A percentile compares a stretch with the other conserved stretches of the same genome.
phyloP scores from a whole-genome alignment of 2,113 vertebrate species.

The Takifugu flavidus region DNA sequence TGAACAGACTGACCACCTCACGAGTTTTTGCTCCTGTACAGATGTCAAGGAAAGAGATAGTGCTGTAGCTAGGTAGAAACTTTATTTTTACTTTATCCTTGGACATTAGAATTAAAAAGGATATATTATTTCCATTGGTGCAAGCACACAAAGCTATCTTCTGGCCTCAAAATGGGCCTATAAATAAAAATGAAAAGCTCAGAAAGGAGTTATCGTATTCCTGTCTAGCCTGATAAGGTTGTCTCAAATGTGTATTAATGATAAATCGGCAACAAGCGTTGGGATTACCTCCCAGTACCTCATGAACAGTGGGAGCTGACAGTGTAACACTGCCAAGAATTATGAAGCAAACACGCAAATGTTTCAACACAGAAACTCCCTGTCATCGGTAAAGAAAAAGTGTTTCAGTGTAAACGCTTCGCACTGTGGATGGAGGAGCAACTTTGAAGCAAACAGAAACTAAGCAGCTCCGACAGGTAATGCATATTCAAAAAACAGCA shows the following conservation, averaged over 20 bases:
- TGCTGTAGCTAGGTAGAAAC: not conserved
- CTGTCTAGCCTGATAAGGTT: slow-evolving; percentile 4
- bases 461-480: too few species aligned
- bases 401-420: not conserved
- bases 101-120: not conserved
- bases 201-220: too few species aligned
- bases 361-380: slow-evolving; percentile 16
- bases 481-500: too few species aligned
- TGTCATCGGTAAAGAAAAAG: slow-evolving; percentile 9
- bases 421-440: not conserved
- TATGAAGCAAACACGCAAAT: slow-evolving; percentile 24
- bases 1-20: slow-evolving; percentile 42
- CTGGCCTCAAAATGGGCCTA: not conserved
- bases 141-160: not conserved
- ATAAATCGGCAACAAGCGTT: slow-evolving; percentile 21
- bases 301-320: slow-evolving; percentile 38
- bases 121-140: not conserved
- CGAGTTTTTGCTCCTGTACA: slow-evolving; percentile 18
- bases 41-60: not conserved
- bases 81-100: not conserved
- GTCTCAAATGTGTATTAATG: slow-evolving; percentile 14
- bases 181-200: not conserved
- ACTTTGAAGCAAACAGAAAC: not conserved
- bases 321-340: slow-evolving; percentile 36
- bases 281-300: slow-evolving; percentile 29